These are phyloP conservation scores for Bombycilla garrulus DNA, from an alignment of 2,113 vertebrate species.

Conservation along the genomic window DNA sequence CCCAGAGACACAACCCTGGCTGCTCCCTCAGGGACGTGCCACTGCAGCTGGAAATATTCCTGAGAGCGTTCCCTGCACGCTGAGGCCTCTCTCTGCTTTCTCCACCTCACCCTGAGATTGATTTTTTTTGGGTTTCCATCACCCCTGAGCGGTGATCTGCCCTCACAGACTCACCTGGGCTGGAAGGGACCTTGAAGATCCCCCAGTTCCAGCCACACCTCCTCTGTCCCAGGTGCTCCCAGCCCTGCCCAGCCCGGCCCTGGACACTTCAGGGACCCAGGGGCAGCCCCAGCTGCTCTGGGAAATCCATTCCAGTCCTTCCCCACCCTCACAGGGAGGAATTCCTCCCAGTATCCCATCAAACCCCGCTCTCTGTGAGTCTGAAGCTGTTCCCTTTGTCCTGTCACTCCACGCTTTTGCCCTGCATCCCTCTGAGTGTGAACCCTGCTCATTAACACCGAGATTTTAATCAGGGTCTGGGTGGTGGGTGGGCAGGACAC, in stretches of 20 bases:
- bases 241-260: neutral
- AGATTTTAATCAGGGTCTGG: neutral
- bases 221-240: neutral
- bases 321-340: neutral
- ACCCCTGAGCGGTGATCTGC: fast-evolving
- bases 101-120: neutral
- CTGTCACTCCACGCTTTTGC: neutral
- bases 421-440: neutral
- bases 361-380: fast-evolving
- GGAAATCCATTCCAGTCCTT: neutral
- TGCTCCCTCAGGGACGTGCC: neutral
- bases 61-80: fast-evolving
- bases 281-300: neutral
- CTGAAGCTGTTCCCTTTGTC: neutral
- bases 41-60: fast-evolving
- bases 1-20: fast-evolving
- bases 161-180: neutral
- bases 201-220: neutral
- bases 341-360: neutral
- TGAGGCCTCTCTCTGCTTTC: neutral
- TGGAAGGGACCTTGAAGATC: neutral
- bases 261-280: neutral
- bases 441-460: neutral
- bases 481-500: neutral
- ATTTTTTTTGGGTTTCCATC: fast-evolving